These are phyloP conservation scores for Brachystomella parvula DNA, from an alignment of 1,140 invertebrate genomes.

Conservation along the genomic window DNA sequence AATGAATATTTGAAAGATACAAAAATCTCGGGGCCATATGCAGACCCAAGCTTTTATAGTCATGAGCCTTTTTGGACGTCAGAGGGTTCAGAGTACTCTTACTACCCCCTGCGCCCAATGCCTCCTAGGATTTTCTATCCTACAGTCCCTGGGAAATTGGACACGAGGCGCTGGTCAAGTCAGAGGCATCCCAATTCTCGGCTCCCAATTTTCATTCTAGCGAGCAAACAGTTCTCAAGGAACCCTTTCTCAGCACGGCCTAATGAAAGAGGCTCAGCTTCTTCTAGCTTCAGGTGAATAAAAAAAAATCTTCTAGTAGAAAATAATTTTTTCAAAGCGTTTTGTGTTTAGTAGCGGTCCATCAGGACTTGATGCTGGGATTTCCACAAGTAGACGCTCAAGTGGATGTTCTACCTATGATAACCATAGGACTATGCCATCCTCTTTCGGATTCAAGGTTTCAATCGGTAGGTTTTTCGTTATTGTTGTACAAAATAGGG, in stretches of 20 bases:
- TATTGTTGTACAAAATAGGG: too few relatives aligned
- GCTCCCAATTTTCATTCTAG: constrained; percentile 35
- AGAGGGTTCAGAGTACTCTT: constrained; percentile 9
- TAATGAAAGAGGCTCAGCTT: constrained; percentile 16
- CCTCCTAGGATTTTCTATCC: constrained; percentile 37
- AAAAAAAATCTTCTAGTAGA: neutral
- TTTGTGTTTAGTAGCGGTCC: neutral
- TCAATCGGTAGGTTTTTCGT: constrained; percentile 4
- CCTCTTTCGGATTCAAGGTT: neutral
- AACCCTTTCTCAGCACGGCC: constrained; percentile 36
- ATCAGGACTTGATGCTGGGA: neutral
- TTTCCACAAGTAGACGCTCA: neutral
- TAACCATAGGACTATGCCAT: neutral
- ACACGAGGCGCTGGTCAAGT: constrained; percentile 20
- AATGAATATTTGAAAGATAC: constrained; percentile 29
- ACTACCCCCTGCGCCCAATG: constrained; percentile 34
- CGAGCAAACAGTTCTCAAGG: constrained; percentile 33
- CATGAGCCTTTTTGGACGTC: constrained; percentile 34
- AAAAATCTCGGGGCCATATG: constrained; percentile 29
- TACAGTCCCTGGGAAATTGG: constrained; percentile 25
- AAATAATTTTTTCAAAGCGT: constrained; percentile 1
- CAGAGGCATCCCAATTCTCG: constrained; percentile 19
- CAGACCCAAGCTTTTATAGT: constrained; percentile 34
- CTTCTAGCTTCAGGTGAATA: neutral
- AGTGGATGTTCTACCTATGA: constrained; percentile 14